A percentile compares a stretch with the other conserved stretches of the same genome.
These are phyloP conservation scores for Galerucella nymphaeae DNA, from an alignment of 2,888 invertebrate genomes.

Conservation along the genomic window DNA sequence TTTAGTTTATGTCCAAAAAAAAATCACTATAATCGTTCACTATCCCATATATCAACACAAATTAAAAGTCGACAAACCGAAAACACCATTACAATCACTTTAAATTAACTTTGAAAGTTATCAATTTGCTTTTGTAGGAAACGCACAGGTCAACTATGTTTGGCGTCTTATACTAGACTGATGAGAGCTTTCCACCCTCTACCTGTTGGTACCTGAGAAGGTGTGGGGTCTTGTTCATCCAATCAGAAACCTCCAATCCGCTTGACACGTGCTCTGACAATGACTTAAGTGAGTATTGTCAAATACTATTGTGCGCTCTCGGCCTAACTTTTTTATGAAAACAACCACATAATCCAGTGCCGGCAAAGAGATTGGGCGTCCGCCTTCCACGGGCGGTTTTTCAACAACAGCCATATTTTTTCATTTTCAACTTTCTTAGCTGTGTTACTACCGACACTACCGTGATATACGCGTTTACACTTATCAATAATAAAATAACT, in stretches of 20 bases:
- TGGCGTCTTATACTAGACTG: conserved; percentile 47
- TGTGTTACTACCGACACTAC: background rate
- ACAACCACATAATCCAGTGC: conserved; percentile 38
- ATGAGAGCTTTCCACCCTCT: conserved; percentile 50
- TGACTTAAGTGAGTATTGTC: conserved; percentile 44
- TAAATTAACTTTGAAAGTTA: conserved; percentile 22
- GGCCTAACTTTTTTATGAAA: conserved; percentile 36
- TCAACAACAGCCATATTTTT: background rate
- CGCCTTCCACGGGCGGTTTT: conserved; percentile 4
- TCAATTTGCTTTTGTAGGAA: conserved; percentile 14
- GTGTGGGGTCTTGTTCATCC: conserved; percentile 53
- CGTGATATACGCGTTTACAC: background rate
- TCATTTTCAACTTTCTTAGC: background rate
- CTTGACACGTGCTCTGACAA: conserved; percentile 48
- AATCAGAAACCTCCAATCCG: conserved; percentile 41
- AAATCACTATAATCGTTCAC: conserved; percentile 10
- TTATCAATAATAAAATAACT: background rate
- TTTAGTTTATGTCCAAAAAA: background rate
- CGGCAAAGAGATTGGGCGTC: background rate
- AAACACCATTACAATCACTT: conserved; percentile 33
- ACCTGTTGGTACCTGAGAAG: conserved; percentile 49
- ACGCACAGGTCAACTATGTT: conserved; percentile 37
- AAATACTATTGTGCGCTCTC: conserved; percentile 40
- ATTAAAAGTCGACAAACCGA: conserved; percentile 1
- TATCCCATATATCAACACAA: conserved; percentile 6